These are phyloP conservation scores for Astyanax mexicanus DNA, from an alignment of 2,797 vertebrate species.

Conservation along the genomic window DNA sequence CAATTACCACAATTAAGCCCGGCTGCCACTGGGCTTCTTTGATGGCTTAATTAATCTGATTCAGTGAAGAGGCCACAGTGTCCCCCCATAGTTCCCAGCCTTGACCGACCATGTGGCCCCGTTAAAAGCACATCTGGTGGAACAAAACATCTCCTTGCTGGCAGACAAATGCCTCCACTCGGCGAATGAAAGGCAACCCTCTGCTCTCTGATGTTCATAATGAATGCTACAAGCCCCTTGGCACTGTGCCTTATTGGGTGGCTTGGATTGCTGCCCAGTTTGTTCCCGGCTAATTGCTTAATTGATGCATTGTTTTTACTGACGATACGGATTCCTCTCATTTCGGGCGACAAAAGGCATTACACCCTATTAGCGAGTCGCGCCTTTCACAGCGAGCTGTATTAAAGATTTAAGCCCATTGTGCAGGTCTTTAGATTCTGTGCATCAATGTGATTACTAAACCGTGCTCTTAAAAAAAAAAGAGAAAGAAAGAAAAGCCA, in stretches of 20 bases:
- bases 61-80: constrained; percentile 73
- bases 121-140: constrained; percentile 82
- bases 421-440: constrained; percentile 63
- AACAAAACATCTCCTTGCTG: constrained; percentile 78
- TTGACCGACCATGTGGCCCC: constrained; percentile 80
- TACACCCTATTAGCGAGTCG: constrained; percentile 82
- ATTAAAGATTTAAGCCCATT: constrained; percentile 82
- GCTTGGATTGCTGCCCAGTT: constrained; percentile 86
- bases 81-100: constrained; percentile 66
- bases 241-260: constrained; percentile 81
- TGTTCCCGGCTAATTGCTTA: constrained; percentile 86
- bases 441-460: constrained; percentile 61
- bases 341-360: constrained; percentile 81
- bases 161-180: constrained; percentile 82
- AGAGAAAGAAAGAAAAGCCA: neutral
- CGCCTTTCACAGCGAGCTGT: constrained; percentile 74
- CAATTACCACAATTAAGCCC: constrained; percentile 86
- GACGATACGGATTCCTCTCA: constrained; percentile 77
- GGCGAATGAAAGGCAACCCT: constrained; percentile 78
- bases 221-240: constrained; percentile 85
- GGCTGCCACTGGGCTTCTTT: constrained; percentile 83
- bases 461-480: constrained; percentile 21
- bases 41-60: constrained; percentile 87
- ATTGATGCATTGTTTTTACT: constrained; percentile 88
- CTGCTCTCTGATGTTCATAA: constrained; percentile 82